These are phyloP conservation scores for Eristalis tenax DNA, from an alignment of 2,888 invertebrate genomes.

Conservation along the genomic window DNA sequence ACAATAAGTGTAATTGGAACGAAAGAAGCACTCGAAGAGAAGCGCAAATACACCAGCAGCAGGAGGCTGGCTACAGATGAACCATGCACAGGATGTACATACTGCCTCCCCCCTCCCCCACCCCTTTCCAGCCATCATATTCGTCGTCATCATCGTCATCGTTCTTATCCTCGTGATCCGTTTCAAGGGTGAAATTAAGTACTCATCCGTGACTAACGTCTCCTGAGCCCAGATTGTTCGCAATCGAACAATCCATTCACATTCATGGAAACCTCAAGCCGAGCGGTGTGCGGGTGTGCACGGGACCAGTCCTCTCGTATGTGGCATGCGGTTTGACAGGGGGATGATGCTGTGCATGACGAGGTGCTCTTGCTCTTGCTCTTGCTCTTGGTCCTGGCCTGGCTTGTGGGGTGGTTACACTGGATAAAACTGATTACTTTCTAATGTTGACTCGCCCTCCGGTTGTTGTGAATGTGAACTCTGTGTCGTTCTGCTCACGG, in stretches of 20 bases:
- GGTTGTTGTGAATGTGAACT: conserved; percentile 59
- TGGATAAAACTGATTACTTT: conserved; percentile 74
- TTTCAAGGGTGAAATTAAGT: conserved; percentile 78
- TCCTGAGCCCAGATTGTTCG: conserved; percentile 72
- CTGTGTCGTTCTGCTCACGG: not conserved
- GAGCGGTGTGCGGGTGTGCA: conserved; percentile 28
- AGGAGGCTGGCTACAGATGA: conserved; percentile 6
- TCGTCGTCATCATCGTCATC: conserved; percentile 57
- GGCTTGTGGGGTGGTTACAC: conserved; percentile 45
- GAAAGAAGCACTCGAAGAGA: conserved; percentile 28
- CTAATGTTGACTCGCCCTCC: conserved; percentile 73
- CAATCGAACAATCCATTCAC: conserved; percentile 70
- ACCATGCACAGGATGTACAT: conserved; percentile 23
- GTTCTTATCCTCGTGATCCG: conserved; percentile 65
- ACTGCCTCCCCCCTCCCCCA: not conserved
- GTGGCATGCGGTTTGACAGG: conserved; percentile 26
- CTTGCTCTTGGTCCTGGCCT: not conserved
- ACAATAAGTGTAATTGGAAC: conserved; percentile 68
- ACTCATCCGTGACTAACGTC: conserved; percentile 79
- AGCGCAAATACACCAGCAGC: conserved; percentile 29
- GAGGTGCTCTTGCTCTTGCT: not conserved
- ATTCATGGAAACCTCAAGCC: conserved; percentile 67
- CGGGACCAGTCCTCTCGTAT: conserved; percentile 15
- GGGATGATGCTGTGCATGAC: conserved; percentile 9
- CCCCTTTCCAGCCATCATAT: conserved; percentile 18